Percentiles rank a stretch among this genome's conserved stretches.
Conservation (phyloP, 2,113 vertebrate genomes). For the Maccullochella peelii region DNA sequence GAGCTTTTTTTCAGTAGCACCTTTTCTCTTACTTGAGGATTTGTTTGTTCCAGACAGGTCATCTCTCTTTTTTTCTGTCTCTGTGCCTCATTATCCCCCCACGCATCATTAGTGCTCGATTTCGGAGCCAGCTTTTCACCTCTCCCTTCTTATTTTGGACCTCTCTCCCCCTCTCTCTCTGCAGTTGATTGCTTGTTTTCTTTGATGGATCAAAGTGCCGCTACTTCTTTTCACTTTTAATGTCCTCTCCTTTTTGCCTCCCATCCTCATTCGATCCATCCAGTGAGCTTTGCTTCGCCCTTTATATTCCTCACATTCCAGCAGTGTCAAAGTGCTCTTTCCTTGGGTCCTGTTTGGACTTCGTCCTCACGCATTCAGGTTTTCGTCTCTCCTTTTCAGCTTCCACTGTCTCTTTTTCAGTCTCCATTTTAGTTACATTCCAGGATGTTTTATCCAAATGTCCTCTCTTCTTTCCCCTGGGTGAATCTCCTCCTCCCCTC, state of each 20-base stretch:
- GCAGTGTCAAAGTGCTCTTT: conserved; percentile 55
- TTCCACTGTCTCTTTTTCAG: conserved; percentile 2
- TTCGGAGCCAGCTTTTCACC: conserved; percentile 56
- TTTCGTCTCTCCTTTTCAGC: conserved; percentile 19
- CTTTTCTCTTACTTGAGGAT: conserved; percentile 20
- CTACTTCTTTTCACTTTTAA: conserved; percentile 52
- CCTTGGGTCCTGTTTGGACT: conserved; percentile 43
- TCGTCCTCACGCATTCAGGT: conserved; percentile 26
- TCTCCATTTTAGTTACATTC: conserved; percentile 49
- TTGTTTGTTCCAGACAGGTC: conserved; percentile 53
- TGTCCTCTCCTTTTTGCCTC: conserved; percentile 28
- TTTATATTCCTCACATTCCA: conserved; percentile 65
- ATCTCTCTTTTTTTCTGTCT: conserved; percentile 26
- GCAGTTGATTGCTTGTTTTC: conserved; percentile 65
- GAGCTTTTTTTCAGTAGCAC: conserved; percentile 31
- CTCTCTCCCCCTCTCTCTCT: conserved; percentile 12
- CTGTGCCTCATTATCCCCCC: conserved; percentile 19
- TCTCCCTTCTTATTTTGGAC: conserved; percentile 45
- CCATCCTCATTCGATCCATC: conserved; percentile 12
- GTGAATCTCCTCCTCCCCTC: conserved; percentile 41
- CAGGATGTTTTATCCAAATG: conserved; percentile 14
- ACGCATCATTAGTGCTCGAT: conserved; percentile 62
- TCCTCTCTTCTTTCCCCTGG: conserved; percentile 1
- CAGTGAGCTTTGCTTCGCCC: conserved; percentile 34
- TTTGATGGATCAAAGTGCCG: conserved; percentile 60